Conservation (phyloP, 2,888 invertebrate genomes). For the Metacarcinus magister region DNA sequence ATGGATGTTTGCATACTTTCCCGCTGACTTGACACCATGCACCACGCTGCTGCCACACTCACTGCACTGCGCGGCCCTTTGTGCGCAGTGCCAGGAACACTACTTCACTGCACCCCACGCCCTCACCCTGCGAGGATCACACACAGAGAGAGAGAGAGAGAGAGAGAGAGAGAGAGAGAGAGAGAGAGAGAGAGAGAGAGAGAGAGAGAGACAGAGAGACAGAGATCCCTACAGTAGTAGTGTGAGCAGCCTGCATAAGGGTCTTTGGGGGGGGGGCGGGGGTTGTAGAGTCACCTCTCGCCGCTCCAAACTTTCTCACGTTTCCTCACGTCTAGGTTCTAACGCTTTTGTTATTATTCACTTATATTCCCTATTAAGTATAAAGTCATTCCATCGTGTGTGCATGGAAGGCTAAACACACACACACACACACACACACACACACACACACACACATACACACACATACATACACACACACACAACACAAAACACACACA, state of each 20-base stretch:
- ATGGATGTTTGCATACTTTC: not conserved
- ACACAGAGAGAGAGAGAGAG: too few species aligned
- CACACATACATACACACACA: slow-evolving; percentile 39
- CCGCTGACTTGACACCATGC: not conserved
- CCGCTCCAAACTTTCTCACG: not conserved
- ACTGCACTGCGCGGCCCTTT: too few species aligned
- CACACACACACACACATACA: slow-evolving; percentile 38
- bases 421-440: slow-evolving; percentile 39
- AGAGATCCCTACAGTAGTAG: not conserved
- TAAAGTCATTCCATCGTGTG: not conserved
- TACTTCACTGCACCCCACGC: too few species aligned
- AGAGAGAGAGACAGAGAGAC: not conserved
- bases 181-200: too few species aligned
- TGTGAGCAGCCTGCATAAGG: too few species aligned
- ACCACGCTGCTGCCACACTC: too few species aligned
- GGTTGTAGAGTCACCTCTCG: not conserved
- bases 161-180: too few species aligned
- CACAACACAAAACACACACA: slow-evolving; percentile 22
- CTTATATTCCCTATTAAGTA: not conserved
- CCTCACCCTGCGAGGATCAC: too few species aligned
- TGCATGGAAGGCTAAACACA: not conserved
- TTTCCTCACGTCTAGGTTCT: not conserved
- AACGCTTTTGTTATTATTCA: not conserved
- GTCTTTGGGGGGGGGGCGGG: too few species aligned
- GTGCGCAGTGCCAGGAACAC: too few species aligned